Evolutionary conservation across 2,797 vertebrate genomes (phyloP), one percentile per base, ranked within the genome.

Genomic region (Alfaro cultratus): DNA sequence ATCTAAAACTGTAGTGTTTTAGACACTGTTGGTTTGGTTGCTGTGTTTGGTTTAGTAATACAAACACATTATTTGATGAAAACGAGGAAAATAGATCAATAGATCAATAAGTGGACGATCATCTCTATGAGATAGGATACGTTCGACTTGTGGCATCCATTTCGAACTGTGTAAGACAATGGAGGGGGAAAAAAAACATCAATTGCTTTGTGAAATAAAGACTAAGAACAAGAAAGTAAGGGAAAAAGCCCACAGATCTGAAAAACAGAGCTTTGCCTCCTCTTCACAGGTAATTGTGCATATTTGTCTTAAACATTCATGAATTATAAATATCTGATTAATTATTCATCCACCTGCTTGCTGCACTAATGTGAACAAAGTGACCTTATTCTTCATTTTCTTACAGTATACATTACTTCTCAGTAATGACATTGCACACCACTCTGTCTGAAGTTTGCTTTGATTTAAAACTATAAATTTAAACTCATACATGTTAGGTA

Each of bases 321-420:
- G 92, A 94, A 96, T 96, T 93, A 95, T 95, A 90, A 92, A 94
- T 92, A 87, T 62, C 70, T 83, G 46, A 91, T 96, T 89, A 94
- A 95, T 96, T 93, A 95, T 96, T 94, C 91, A 96, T 92, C 31
- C 11, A 68, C 47, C 79, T 85, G 85, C 93, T 93, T 86, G 89
- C 92, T 85, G 92, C 87, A 88, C 93, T 95, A 94, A 95, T 95
- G 93, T 92, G 92, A 93, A 94, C 92, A 93, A 94, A 95, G 94
- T 93, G 93, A 95, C 89, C 93, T 92, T 94, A 94, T 95, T 94
- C 83, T 86, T 93, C 81, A 85, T 85, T 84, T 87, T 89, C 80
- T 83, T 85, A 78, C 87, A 84, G 76, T 83, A 70, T 79, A 80
- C 57, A 74, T 89, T 80, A 77, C 79, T 79, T 75, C 90, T 80